Percentiles rank a stretch among this genome's conserved stretches.
Conservation (phyloP, 2,113 vertebrate genomes). For the Ancistrus triradiatus region DNA sequence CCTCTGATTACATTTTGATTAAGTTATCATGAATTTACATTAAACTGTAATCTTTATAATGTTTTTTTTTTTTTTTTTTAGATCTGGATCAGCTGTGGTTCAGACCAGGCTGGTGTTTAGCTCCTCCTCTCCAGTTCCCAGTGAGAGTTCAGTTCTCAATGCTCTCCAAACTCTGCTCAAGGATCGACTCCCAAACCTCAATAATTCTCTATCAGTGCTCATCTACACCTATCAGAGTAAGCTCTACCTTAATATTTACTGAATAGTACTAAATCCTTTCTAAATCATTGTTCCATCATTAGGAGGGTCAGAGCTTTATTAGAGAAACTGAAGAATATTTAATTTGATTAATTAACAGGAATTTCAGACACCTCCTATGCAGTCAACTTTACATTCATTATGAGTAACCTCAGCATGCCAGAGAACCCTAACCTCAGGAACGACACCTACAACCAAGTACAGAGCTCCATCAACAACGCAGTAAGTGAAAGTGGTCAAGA, state of each 20-base stretch:
- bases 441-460: not conserved
- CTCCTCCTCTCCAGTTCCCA: conserved; percentile 13
- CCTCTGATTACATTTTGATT: too few relatives aligned
- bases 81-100: conserved; percentile 11
- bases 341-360: not conserved
- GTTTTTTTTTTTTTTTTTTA: not conserved
- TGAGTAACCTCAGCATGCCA: conserved; percentile 9
- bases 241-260: not conserved
- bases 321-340: not conserved
- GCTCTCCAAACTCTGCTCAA: not conserved
- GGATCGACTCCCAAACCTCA: not conserved
- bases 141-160: conserved; percentile 14
- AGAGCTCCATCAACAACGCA: not conserved
- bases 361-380: conserved; percentile 7
- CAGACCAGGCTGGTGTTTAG: conserved; percentile 19
- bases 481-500: conserved; percentile 1
- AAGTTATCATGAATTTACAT: too few relatives aligned
- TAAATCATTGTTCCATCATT: not conserved
- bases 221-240: conserved; percentile 27
- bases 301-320: not conserved
- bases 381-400: conserved; percentile 9
- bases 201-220: conserved; percentile 1
- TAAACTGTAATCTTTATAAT: not conserved
- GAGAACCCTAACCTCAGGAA: conserved; percentile 4
- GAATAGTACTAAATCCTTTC: too few relatives aligned